Evolutionary conservation across 1,140 invertebrate genomes (phyloP).

Genomic region (Odontomachus brunneus): DNA sequence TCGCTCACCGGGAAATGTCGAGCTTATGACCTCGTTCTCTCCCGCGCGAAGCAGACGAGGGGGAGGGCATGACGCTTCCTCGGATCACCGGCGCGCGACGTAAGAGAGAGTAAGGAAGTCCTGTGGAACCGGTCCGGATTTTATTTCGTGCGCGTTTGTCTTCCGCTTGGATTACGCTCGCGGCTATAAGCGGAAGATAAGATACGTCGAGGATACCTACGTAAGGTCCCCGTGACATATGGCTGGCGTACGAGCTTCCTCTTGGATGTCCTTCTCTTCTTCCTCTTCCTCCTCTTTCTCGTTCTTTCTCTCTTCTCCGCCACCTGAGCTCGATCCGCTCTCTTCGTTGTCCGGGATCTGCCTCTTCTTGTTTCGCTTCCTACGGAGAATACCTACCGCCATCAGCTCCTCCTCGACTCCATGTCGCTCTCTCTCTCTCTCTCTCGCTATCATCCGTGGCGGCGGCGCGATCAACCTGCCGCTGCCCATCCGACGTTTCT

Average conservation of each 20-base stretch:
- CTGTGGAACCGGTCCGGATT: conserved; percentile 75
- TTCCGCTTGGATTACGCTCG: conserved; percentile 77
- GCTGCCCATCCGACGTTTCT: conserved; percentile 29
- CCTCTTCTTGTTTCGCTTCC: conserved; percentile 39
- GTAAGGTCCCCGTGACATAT: conserved; percentile 77
- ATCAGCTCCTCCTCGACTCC: background rate
- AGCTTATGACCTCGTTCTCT: conserved; percentile 47
- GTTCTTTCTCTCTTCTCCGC: background rate
- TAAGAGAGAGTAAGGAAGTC: conserved; percentile 69
- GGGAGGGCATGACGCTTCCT: conserved; percentile 3
- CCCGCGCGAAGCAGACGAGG: conserved; percentile 5
- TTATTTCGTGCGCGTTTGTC: conserved; percentile 78
- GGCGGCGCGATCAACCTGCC: conserved; percentile 32
- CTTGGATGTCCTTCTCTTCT: conserved; percentile 9
- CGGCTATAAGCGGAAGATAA: conserved; percentile 78
- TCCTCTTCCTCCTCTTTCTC: background rate
- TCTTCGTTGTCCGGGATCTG: conserved; percentile 24
- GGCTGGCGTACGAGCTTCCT: conserved; percentile 70
- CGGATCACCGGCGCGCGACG: conserved; percentile 23
- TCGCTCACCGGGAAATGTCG: conserved; percentile 22
- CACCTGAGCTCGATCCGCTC: conserved; percentile 3
- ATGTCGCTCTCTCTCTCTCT: too few relatives aligned
- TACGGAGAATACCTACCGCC: conserved; percentile 6
- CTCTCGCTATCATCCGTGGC: background rate
- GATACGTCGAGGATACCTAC: conserved; percentile 72